These are phyloP conservation scores for Tetraneura akinire DNA, from an alignment of 1,140 invertebrate genomes.

Conservation along the genomic window DNA sequence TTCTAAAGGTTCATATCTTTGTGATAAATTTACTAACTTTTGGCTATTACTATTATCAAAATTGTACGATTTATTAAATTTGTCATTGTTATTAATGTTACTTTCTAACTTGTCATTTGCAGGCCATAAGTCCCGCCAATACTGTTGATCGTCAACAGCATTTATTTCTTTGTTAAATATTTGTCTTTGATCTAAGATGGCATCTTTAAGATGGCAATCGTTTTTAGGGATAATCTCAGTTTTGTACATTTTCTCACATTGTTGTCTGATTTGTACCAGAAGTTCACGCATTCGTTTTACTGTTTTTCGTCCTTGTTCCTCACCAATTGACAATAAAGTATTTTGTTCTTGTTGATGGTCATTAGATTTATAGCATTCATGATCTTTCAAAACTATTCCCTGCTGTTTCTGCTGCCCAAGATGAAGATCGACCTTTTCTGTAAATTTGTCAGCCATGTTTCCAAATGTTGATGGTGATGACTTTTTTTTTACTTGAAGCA, in stretches of 20 bases:
- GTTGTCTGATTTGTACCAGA: neutral
- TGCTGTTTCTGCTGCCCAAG: neutral
- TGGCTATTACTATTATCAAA: neutral
- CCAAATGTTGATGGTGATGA: neutral
- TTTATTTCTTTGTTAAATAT: neutral
- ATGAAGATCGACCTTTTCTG: neutral
- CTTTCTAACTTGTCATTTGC: neutral
- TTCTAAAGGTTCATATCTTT: too few species aligned
- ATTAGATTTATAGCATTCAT: neutral
- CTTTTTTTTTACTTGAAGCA: too few species aligned
- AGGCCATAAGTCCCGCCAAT: neutral
- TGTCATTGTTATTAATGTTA: neutral
- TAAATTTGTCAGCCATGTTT: neutral
- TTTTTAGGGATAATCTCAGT: neutral
- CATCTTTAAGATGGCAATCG: neutral
- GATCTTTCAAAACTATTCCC: too few species aligned
- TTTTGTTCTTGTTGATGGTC: too few species aligned
- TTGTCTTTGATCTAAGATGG: too few species aligned
- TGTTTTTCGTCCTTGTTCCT: neutral
- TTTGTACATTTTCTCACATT: neutral
- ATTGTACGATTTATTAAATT: neutral
- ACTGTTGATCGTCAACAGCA: neutral
- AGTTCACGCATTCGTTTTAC: neutral
- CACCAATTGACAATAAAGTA: neutral
- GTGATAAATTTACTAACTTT: neutral